Evolutionary conservation across 1,140 invertebrate species (phyloP).

Genomic region (Procambarus virginalis): DNA sequence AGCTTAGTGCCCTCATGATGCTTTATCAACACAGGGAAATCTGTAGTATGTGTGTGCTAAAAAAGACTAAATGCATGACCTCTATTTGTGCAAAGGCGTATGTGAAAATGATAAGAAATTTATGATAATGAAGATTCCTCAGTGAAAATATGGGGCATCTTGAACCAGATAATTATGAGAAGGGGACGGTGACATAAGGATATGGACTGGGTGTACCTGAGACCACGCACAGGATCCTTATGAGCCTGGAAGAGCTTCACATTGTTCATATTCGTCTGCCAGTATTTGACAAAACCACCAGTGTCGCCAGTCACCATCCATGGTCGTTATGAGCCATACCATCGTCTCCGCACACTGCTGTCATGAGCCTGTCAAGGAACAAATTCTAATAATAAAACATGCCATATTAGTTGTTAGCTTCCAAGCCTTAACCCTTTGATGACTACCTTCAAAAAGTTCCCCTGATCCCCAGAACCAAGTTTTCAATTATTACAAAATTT

Average conservation of each 20-base stretch:
- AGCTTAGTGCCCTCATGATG: background rate
- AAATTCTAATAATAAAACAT: background rate
- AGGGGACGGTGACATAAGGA: conserved; percentile 31
- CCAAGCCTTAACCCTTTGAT: too few relatives aligned
- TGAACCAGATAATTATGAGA: conserved; percentile 7
- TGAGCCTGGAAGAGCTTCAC: conserved; percentile 99
- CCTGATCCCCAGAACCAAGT: too few relatives aligned
- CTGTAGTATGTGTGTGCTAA: background rate
- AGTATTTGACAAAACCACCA: conserved; percentile 99
- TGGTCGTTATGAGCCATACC: conserved; percentile 99
- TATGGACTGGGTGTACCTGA: conserved; percentile 84
- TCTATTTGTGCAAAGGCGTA: background rate
- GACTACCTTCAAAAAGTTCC: too few relatives aligned
- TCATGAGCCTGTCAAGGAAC: conserved; percentile 90
- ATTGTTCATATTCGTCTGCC: conserved; percentile 99
- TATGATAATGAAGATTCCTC: background rate
- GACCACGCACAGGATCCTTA: conserved; percentile 98
- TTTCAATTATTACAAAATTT: too few relatives aligned
- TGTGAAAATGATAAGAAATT: background rate
- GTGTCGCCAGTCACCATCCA: conserved; percentile 99
- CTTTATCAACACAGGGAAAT: background rate
- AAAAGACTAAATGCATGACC: background rate
- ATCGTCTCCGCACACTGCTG: conserved; percentile 96
- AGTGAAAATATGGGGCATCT: background rate
- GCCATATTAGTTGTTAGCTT: too few relatives aligned